Evolutionary conservation across 2,797 vertebrate species (phyloP), one percentile per base, ranked within the genome.

Genomic region (Botia kubotai): DNA sequence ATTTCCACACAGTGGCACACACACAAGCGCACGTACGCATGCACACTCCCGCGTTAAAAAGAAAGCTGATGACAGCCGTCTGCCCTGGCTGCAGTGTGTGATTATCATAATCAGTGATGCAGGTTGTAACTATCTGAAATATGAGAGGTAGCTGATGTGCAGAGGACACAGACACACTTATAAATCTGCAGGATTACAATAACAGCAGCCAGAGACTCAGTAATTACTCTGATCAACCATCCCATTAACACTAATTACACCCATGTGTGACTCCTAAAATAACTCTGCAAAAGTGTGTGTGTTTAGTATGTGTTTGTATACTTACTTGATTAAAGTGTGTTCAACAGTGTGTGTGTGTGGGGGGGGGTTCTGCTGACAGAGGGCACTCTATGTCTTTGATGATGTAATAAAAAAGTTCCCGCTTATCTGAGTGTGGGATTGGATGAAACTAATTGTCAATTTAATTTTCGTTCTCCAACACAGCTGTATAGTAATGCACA

Each of bases 211-310:
- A 87, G 83, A 76, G 82, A 75, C 81, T 83, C 82, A 83, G 79
- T 89, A 87, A 91, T 91, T 90, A 90, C 84, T 82, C 87, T 90
- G 89, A 93, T 92, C 92, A 91, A 92, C 88, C 87, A 87, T 86
- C 69, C 80, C 88, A 91, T 93, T 91, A 92, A 58, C 77, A 82
- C 78, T 89, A 91, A 93, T 92, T 91, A 89, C 87, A 88, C 88
- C 89, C 79, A 80, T 83, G 72, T 80, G 77, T 81, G 84, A 81
- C 86, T 26, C 77, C n/a, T 79, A 13, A 58, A 79, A 62, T 46
- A 33, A 48, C 53, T 63, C 57, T 10, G 46, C 43, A 52, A 48
- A 75, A 12, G 86, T 68, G 80, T 84, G 80, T 78, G 53, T 29
- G 72, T 67, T 58, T 75, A 55, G 72, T 79, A 83, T 76, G 71